phyloP scores from a whole-genome alignment of 2,113 vertebrate genomes.

The Mesembrinibis cayennensis region DNA sequence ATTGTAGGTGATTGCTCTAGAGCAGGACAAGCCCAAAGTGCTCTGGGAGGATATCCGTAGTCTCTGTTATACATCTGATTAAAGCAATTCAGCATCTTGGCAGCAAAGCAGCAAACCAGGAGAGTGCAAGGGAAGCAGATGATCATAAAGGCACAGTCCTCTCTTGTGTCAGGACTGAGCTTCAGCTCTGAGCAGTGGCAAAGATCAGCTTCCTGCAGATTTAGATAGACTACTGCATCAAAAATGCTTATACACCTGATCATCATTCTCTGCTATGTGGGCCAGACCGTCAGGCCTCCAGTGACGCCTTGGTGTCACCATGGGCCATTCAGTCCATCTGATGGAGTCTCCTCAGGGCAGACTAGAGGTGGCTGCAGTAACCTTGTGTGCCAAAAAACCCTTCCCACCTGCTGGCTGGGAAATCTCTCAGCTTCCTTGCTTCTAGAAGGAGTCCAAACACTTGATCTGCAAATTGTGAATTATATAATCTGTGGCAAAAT shows the following conservation, averaged over 20 bases:
- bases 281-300: not conserved
- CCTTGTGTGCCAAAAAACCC: not conserved
- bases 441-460: not conserved
- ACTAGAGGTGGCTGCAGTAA: not conserved
- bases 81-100: not conserved
- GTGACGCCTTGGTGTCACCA: not conserved
- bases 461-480: not conserved
- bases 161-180: not conserved
- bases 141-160: not conserved
- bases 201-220: not conserved
- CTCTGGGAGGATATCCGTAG: not conserved
- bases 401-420: not conserved
- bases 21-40: not conserved
- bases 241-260: not conserved
- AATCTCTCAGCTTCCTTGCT: not conserved
- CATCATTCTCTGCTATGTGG: not conserved
- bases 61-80: not conserved
- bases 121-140: not conserved
- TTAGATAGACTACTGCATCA: not conserved
- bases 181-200: not conserved
- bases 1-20: not conserved
- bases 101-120: not conserved
- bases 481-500: not conserved
- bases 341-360: not conserved
- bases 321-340: not conserved